phyloP scores from a whole-genome alignment of 2,888 invertebrate genomes.

The Agapostemon virescens region DNA sequence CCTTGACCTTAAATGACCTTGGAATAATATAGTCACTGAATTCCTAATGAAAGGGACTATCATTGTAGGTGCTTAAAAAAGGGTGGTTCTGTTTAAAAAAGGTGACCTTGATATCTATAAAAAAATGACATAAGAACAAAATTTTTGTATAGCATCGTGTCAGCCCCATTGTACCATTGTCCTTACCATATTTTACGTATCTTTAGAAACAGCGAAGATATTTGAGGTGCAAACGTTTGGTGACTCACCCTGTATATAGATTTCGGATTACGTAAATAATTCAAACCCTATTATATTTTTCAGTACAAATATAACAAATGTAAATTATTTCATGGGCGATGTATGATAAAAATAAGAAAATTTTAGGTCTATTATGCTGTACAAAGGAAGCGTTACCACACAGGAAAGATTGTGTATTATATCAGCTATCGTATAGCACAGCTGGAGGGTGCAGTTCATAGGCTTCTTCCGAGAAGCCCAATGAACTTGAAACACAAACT shows the following conservation, averaged over 20 bases:
- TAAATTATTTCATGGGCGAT: neutral
- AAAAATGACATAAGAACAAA: no score
- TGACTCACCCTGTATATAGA: neutral
- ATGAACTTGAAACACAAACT: constrained; percentile 52
- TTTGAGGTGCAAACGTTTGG: no score
- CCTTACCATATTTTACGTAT: no score
- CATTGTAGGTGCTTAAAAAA: no score
- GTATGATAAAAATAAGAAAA: neutral
- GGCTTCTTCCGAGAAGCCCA: constrained; percentile 47
- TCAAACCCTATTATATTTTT: neutral
- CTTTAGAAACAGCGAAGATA: no score
- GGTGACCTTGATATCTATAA: no score
- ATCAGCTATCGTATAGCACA: constrained; percentile 2
- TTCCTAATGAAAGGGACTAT: no score
- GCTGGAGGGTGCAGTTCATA: constrained; percentile 21
- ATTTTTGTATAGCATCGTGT: no score
- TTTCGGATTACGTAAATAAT: neutral
- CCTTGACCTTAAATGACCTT: no score
- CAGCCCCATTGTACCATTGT: no score
- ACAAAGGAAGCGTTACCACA: neutral
- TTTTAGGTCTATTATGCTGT: neutral
- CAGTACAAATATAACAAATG: neutral
- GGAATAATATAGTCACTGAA: no score
- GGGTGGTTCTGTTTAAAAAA: no score
- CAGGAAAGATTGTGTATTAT: neutral